A percentile compares a stretch with the other conserved stretches of the same genome.
These are phyloP conservation scores for Holcopasites calliopsidis DNA, from an alignment of 1,140 invertebrate genomes.

Conservation along the genomic window DNA sequence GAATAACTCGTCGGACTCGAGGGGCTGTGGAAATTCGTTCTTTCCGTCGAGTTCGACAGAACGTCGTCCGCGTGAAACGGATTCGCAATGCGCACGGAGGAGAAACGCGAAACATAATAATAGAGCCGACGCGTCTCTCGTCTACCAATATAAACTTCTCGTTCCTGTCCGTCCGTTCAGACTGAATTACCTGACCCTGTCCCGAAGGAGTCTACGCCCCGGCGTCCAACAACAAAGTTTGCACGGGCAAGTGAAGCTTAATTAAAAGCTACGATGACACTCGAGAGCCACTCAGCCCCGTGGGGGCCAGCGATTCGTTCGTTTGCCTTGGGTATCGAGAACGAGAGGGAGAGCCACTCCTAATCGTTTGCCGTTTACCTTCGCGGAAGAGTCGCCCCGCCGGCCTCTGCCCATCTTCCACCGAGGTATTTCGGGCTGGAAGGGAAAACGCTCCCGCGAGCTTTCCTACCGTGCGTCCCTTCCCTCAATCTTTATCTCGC, in stretches of 20 bases:
- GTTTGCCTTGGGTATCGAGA: constrained; percentile 43
- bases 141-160: constrained; percentile 66
- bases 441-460: not conserved
- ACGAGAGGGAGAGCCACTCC: constrained; percentile 15
- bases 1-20: not conserved
- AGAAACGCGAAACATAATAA: constrained; percentile 57
- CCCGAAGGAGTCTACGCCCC: constrained; percentile 55
- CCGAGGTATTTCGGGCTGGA: not conserved
- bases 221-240: constrained; percentile 64
- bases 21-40: not conserved
- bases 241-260: constrained; percentile 63
- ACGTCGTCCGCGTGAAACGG: not conserved
- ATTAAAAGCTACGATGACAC: constrained; percentile 69
- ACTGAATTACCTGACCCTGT: constrained; percentile 59
- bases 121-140: constrained; percentile 52
- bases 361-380: constrained; percentile 56
- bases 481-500: not conserved
- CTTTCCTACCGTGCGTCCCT: not conserved
- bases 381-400: not conserved
- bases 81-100: constrained; percentile 7
- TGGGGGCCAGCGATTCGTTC: constrained; percentile 45
- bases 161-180: constrained; percentile 57
- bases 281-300: constrained; percentile 44
- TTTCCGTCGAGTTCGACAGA: not conserved
- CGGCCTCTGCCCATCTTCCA: too few relatives aligned